A percentile compares a stretch with the other conserved stretches of the same genome.
phyloP scores from a whole-genome alignment of 2,888 invertebrate genomes.

The Catocala sponsa region DNA sequence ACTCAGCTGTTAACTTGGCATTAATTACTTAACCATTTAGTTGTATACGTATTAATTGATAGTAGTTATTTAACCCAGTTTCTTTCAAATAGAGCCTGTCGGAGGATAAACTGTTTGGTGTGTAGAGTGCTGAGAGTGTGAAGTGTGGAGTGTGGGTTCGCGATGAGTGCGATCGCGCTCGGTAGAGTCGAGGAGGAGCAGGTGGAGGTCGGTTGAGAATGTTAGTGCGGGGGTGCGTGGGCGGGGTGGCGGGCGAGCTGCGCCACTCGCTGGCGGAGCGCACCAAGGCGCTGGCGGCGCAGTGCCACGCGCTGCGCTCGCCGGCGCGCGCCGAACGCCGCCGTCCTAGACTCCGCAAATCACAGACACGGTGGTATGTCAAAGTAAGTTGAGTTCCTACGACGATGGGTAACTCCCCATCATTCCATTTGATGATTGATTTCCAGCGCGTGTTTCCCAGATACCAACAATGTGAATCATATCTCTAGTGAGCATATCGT shows the following conservation, averaged over 20 bases:
- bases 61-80: slow-evolving; percentile 4
- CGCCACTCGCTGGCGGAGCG: slow-evolving; percentile 84
- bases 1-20: slow-evolving; percentile 49
- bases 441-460: no score
- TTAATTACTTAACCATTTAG: slow-evolving; percentile 47
- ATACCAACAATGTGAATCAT: no score
- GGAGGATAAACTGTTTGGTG: slow-evolving; percentile 15
- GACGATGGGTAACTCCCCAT: no score
- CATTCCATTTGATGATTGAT: no score
- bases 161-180: slow-evolving; percentile 56
- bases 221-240: slow-evolving; percentile 81
- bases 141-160: slow-evolving; percentile 22
- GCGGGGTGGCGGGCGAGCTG: slow-evolving; percentile 71
- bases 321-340: slow-evolving; percentile 74
- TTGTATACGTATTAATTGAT: slow-evolving; percentile 5
- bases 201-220: slow-evolving; percentile 73
- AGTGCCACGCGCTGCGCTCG: slow-evolving; percentile 81
- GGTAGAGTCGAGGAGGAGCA: slow-evolving; percentile 43
- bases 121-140: slow-evolving; percentile 13
- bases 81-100: slow-evolving; percentile 34
- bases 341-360: slow-evolving; percentile 83
- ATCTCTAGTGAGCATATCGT: no score
- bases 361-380: slow-evolving; percentile 90
- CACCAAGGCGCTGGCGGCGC: slow-evolving; percentile 84
- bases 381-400: slow-evolving; percentile 88